Percentiles rank a stretch among this genome's conserved stretches.
Evolutionary conservation across 2,797 vertebrate species (phyloP).

Genomic region (Gastrophryne carolinensis): DNA sequence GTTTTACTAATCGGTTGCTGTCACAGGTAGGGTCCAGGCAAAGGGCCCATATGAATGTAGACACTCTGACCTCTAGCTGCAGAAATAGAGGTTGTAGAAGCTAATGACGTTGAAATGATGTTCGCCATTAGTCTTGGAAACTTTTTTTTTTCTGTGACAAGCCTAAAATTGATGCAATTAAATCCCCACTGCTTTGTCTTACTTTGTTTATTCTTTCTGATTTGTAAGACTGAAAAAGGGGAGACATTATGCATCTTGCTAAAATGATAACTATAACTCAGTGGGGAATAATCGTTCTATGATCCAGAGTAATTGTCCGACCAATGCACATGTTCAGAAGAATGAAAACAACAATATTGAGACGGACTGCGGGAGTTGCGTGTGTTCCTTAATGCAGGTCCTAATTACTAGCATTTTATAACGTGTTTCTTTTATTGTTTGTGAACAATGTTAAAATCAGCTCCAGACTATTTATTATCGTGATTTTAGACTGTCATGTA

Average conservation of each 20-base stretch:
- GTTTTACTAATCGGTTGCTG: no score
- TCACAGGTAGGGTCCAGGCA: no score
- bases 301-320: constrained; percentile 24
- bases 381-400: constrained; percentile 23
- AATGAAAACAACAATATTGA: constrained; percentile 6
- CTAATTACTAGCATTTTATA: constrained; percentile 32
- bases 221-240: constrained; percentile 14
- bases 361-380: background rate
- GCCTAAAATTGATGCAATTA: constrained; percentile 13
- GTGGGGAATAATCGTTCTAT: constrained; percentile 31
- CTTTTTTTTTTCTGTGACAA: background rate
- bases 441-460: constrained; percentile 22
- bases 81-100: no score
- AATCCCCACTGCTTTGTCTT: background rate
- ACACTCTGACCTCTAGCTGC: no score
- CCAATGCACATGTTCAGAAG: constrained; percentile 2
- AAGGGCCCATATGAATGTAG: no score
- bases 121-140: background rate
- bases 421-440: constrained; percentile 33
- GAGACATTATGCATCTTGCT: background rate
- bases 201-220: constrained; percentile 9
- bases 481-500: constrained; percentile 31
- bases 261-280: constrained; percentile 26
- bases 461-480: constrained; percentile 17
- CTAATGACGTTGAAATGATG: no score